Evolutionary conservation across 1,140 invertebrate species (phyloP), one percentile per base, ranked within the genome.

Genomic region (Ceratosolen solmsi): DNA sequence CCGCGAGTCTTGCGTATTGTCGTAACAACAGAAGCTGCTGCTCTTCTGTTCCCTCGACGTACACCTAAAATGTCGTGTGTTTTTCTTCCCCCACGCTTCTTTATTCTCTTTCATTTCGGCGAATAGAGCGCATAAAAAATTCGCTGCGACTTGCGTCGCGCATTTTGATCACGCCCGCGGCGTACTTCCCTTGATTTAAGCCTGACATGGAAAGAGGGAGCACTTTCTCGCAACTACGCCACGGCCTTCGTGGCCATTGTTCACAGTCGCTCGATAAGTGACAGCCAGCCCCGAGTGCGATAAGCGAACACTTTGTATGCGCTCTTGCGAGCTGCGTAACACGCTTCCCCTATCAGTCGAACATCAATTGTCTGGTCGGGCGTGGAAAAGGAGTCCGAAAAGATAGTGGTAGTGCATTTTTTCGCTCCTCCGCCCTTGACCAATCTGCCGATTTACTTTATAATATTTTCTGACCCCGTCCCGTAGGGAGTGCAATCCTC

Each of bases 311-410:
- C 84, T 87, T 87, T 70, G 86, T 86, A 87, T 87, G 86, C 86
- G 82, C 74, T 33, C 71, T 74, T n/a, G 80, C 78, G 71, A 80
- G 72, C 54, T 20, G 56, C 33, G 80, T 84, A 86, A 88, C 85
- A 86, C 82, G 86, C 86, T 87, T 86, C 83, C 83, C 83, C 86
- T 87, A 87, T 88, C 87, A 87, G 85, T 70, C 83, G 38, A 46
- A 27, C 27, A 87, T 88, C 87, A 87, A 83, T 75, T 81, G 38
- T 17, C 49, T 25, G 63, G 46, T 78, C 71, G 74, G 68, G 72
- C 83, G 63, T 84, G 58, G 63, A 65, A 68, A 70, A 63, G 65
- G 56, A 72, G 22, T n/a, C 38, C n/a, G 56, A 20, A 27, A 30
- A 65, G 38, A 49, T 9, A 65, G n/a, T n/a, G 36, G 17, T 20